Percentiles rank a stretch among this genome's conserved stretches.
Conservation (phyloP, 2,888 invertebrate genomes). For the Melanostoma mellinum region DNA sequence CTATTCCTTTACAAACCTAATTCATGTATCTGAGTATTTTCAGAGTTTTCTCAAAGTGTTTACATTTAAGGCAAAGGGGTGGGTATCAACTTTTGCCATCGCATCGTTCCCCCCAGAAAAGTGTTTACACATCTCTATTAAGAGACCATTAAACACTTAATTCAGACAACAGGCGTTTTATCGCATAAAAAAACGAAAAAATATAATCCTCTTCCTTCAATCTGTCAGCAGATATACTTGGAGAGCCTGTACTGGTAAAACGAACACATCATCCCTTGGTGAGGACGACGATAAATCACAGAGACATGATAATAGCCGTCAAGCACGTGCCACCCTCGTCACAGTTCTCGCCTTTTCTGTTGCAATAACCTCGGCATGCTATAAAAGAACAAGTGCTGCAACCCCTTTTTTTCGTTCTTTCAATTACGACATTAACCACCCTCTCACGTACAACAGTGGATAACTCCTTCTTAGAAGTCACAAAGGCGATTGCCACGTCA, state of each 20-base stretch:
- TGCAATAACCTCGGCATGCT: slow-evolving; percentile 52
- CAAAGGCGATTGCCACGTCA: slow-evolving; percentile 69
- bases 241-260: slow-evolving; percentile 26
- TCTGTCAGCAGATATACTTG: slow-evolving; percentile 59
- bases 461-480: slow-evolving; percentile 67
- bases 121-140: slow-evolving; percentile 67
- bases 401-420: slow-evolving; percentile 67
- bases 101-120: slow-evolving; percentile 15
- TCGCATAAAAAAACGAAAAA: slow-evolving; percentile 35
- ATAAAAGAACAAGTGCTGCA: slow-evolving; percentile 72
- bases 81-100: neutral
- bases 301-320: slow-evolving; percentile 76
- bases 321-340: slow-evolving; percentile 75
- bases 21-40: neutral
- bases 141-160: slow-evolving; percentile 70
- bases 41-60: slow-evolving; percentile 26
- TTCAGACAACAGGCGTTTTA: slow-evolving; percentile 66
- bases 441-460: slow-evolving; percentile 46
- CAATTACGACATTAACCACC: slow-evolving; percentile 71
- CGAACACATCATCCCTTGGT: slow-evolving; percentile 60
- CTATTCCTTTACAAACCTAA: slow-evolving; percentile 45
- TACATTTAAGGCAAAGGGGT: slow-evolving; percentile 23
- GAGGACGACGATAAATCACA: slow-evolving; percentile 74
- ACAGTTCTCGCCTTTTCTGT: slow-evolving; percentile 70
- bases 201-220: slow-evolving; percentile 59